A percentile compares a stretch with the other conserved stretches of the same genome.
phyloP scores from a whole-genome alignment of 1,140 invertebrate species.

The Micrasema minimum region DNA sequence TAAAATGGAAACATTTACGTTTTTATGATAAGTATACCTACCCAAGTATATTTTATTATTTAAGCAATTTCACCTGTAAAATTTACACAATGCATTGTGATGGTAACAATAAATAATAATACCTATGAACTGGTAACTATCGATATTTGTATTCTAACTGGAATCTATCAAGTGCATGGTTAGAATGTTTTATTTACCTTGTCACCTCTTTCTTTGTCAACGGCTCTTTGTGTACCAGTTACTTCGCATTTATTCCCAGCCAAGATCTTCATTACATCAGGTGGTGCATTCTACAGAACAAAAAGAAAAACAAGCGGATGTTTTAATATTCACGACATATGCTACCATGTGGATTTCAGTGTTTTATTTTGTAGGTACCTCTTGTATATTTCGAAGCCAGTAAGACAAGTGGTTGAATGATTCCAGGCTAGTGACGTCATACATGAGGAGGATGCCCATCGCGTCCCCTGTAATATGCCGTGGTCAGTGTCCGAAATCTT shows the following conservation, averaged over 20 bases:
- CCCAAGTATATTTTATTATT: too few relatives aligned
- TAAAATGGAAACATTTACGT: too few relatives aligned
- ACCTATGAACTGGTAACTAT: too few relatives aligned
- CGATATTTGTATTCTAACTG: not conserved
- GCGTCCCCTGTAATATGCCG: constrained; percentile 88
- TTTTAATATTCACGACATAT: not conserved
- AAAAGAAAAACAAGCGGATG: constrained; percentile 4
- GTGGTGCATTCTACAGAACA: constrained; percentile 80
- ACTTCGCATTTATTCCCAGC: constrained; percentile 88
- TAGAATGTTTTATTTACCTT: constrained; percentile 68
- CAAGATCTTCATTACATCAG: constrained; percentile 85
- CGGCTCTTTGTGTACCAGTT: constrained; percentile 75
- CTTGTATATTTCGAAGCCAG: constrained; percentile 88
- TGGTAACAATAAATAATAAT: too few relatives aligned
- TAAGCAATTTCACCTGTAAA: too few relatives aligned
- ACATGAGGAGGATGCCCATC: constrained; percentile 89
- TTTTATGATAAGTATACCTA: too few relatives aligned
- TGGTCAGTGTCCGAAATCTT: constrained; percentile 83
- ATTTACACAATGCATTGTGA: too few relatives aligned
- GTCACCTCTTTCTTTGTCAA: constrained; percentile 81
- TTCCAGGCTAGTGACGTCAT: constrained; percentile 87
- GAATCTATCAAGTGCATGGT: not conserved
- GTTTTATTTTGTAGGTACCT: constrained; percentile 64
- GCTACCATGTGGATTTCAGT: too few relatives aligned
- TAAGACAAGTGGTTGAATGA: constrained; percentile 89